phyloP scores from a whole-genome alignment of 2,113 vertebrate species.

The Neotragus moschatus region DNA sequence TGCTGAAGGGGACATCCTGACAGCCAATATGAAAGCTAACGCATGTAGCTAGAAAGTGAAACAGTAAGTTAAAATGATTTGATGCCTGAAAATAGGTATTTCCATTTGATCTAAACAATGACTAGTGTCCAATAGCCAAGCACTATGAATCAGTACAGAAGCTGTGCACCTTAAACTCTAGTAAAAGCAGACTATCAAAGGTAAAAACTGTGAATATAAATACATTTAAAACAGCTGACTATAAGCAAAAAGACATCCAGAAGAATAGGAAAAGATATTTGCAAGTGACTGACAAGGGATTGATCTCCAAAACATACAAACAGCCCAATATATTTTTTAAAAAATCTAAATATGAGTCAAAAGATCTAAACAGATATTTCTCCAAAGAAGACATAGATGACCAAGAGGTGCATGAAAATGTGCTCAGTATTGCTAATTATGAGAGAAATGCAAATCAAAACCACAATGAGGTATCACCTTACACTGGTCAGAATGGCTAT shows the following conservation, averaged over 20 bases:
- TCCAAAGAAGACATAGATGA: not conserved
- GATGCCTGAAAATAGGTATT: not conserved
- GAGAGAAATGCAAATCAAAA: not conserved
- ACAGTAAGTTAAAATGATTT: not conserved
- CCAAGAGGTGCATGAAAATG: not conserved
- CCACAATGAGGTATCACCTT: not conserved
- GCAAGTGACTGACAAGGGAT: not conserved
- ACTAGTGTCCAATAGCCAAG: not conserved
- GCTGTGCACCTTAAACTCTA: no score
- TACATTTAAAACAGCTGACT: not conserved
- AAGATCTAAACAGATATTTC: not conserved
- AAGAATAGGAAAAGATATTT: not conserved
- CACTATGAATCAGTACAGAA: not conserved
- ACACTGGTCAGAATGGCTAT: not conserved
- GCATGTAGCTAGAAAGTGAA: not conserved
- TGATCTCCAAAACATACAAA: not conserved
- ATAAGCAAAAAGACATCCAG: not conserved
- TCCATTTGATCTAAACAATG: not conserved
- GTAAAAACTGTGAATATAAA: not conserved
- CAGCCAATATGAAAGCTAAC: not conserved
- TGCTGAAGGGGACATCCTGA: not conserved
- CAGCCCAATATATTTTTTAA: not conserved
- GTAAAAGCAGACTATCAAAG: not conserved
- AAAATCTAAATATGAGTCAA: not conserved
- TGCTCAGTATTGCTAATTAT: not conserved